Conservation (phyloP, 2,888 invertebrate species). For the Ophioninae sp. region DNA sequence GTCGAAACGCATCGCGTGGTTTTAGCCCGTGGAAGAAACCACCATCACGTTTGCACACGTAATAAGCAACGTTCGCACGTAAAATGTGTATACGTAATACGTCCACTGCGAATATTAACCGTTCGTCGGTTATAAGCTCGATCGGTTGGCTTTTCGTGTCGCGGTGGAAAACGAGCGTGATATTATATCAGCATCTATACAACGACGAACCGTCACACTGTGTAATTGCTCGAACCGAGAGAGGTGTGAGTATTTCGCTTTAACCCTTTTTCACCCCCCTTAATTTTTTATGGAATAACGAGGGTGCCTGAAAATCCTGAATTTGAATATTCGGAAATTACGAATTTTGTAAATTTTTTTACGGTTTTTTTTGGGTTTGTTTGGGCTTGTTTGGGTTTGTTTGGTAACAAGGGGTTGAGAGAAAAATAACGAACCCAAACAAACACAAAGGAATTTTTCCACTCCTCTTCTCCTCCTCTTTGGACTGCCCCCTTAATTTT, state of each 20-base stretch:
- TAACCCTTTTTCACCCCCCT: neutral
- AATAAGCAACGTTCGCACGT: conserved; percentile 34
- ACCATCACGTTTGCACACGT: conserved; percentile 44
- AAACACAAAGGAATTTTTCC: too few species aligned
- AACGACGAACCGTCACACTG: conserved; percentile 49
- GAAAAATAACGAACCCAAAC: too few species aligned
- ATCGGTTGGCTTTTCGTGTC: conserved; percentile 53
- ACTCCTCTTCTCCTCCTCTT: too few species aligned
- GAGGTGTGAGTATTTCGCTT: conserved; percentile 30
- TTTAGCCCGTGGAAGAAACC: conserved; percentile 7
- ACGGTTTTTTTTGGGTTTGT: too few species aligned
- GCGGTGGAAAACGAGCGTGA: conserved; percentile 32
- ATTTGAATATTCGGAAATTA: too few species aligned
- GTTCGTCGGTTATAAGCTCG: conserved; percentile 40
- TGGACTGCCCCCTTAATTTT: neutral
- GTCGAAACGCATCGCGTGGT: conserved; percentile 51
- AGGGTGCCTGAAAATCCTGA: too few species aligned
- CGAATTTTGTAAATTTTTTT: too few species aligned
- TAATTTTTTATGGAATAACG: too few species aligned
- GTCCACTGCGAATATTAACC: neutral
- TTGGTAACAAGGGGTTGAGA: too few species aligned
- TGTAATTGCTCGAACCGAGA: conserved; percentile 47
- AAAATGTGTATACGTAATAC: neutral
- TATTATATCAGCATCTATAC: conserved; percentile 46
- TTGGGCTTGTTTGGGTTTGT: too few species aligned